These are phyloP conservation scores for Meloidogyne chitwoodi DNA, from an alignment of 1,140 invertebrate genomes.

Conservation along the genomic window DNA sequence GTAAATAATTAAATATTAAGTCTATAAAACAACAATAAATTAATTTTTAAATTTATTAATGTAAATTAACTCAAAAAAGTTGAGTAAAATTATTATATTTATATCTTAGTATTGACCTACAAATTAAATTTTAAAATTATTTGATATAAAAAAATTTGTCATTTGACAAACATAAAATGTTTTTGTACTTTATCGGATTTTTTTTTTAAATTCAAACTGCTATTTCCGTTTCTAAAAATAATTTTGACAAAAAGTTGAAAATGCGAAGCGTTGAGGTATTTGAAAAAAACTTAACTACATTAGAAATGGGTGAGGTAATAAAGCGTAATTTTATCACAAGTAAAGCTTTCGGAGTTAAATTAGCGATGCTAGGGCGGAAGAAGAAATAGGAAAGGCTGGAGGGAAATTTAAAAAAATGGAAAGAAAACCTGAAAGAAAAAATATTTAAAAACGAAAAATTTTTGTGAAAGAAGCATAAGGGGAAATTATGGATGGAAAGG, in stretches of 20 bases:
- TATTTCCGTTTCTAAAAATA: not conserved
- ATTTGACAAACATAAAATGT: not conserved
- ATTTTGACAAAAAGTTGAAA: not conserved
- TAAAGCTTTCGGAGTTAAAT: not conserved
- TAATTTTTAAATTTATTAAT: too few species aligned
- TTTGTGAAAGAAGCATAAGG: not conserved
- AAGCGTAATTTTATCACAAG: not conserved
- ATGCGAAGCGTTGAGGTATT: not conserved
- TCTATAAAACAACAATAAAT: too few species aligned
- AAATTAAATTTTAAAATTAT: too few species aligned
- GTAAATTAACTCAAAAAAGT: too few species aligned
- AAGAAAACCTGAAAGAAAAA: not conserved
- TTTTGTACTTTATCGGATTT: not conserved
- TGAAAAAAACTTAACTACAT: not conserved
- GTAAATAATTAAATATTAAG: too few species aligned
- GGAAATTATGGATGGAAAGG: not conserved
- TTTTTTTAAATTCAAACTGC: not conserved
- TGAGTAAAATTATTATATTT: too few species aligned
- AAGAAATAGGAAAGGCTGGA: not conserved
- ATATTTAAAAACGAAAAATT: not conserved
- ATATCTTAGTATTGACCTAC: too few species aligned
- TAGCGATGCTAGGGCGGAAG: not conserved
- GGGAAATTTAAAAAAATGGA: not conserved
- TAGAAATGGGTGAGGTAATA: not conserved
- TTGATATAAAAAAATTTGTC: too few species aligned